These are phyloP conservation scores for Zeugodacus cucurbitae DNA, from an alignment of 1,140 invertebrate species.

Conservation along the genomic window DNA sequence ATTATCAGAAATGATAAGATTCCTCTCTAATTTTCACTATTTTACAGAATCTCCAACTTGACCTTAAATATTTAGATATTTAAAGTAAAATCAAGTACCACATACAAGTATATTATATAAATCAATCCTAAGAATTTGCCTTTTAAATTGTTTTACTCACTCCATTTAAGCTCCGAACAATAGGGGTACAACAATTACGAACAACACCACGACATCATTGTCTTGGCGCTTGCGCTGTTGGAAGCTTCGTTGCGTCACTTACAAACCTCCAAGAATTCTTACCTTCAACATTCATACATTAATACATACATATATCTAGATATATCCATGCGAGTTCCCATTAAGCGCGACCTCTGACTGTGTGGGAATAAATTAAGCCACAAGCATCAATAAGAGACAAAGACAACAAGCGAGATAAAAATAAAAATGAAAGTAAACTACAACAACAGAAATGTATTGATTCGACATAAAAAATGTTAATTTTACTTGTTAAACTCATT, in stretches of 20 bases:
- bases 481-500: slow-evolving; percentile 39
- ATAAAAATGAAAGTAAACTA: slow-evolving; percentile 4
- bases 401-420: neutral
- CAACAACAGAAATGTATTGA: neutral
- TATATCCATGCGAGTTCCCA: neutral
- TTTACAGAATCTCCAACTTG: too few species aligned
- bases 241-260: neutral
- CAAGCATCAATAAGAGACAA: neutral
- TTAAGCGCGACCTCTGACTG: neutral
- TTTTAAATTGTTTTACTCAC: too few species aligned
- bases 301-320: too few species aligned
- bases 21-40: too few species aligned
- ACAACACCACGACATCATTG: neutral
- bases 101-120: too few species aligned
- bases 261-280: too few species aligned
- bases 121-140: too few species aligned
- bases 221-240: neutral
- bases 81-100: too few species aligned
- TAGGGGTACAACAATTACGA: neutral
- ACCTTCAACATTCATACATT: too few species aligned
- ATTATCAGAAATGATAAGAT: too few species aligned
- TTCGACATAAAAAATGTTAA: neutral
- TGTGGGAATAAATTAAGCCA: slow-evolving; percentile 40
- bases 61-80: too few species aligned
- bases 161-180: neutral